Conservation (phyloP, 2,113 vertebrate genomes). For the Neolamprologus variostigma region DNA sequence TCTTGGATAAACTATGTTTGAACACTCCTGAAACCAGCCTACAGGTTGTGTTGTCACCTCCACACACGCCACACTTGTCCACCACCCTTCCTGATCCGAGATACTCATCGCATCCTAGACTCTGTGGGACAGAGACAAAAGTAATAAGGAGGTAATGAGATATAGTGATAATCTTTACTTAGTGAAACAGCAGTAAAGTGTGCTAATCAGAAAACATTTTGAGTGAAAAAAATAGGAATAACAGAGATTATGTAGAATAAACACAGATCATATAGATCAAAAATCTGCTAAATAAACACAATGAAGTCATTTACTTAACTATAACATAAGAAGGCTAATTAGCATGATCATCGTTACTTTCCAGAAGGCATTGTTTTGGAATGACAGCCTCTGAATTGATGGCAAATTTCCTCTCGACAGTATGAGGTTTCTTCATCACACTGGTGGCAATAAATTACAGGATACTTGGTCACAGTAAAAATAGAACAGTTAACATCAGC, state of each 20-base stretch:
- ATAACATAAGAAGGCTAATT: background rate
- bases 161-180: background rate
- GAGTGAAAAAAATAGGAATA: background rate
- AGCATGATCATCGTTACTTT: background rate
- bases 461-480: slow-evolving; percentile 34
- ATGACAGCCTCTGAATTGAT: background rate
- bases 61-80: background rate
- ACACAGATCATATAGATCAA: background rate
- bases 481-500: slow-evolving; percentile 43
- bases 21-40: slow-evolving; percentile 82
- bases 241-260: background rate
- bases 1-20: slow-evolving; percentile 81
- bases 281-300: background rate
- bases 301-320: background rate
- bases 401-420: background rate
- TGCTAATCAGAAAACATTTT: background rate
- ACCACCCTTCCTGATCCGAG: background rate
- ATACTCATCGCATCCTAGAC: background rate
- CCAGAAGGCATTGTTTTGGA: background rate
- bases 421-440: background rate
- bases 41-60: background rate
- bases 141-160: background rate
- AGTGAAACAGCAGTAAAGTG: background rate
- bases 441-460: slow-evolving; percentile 10
- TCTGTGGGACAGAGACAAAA: background rate